Base-by-base conservation (phyloP, 2,797 vertebrate species). In the Paedocypris micromegethes region DNA sequence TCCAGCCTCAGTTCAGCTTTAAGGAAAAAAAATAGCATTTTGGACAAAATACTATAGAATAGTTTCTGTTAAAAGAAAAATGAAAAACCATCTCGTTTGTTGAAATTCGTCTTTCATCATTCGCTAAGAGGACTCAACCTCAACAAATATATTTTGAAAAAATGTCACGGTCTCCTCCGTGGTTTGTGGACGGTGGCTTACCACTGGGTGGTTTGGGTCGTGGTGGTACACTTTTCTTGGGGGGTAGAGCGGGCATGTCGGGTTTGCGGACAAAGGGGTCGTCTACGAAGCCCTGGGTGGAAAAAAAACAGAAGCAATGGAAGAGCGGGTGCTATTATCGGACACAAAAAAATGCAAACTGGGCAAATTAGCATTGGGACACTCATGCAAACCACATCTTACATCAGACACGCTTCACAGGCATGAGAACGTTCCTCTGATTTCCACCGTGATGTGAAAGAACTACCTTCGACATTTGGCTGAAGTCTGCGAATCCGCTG, bases 401-500 rank as follows among this genome's bases (percentile, higher is more conserved):
- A 61, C 7, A 43, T 60, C 53, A 5, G 7, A 41, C 58, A 55
- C 5, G n/a, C 2, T 55, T 38, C 51, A 60, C 7, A 8, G 7
- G 2, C 7, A 3, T 69, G 45, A 63, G 68, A 64, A 58, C 51
- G 6, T 64, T 2, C 23, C 23, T 23, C 23, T 23, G 23, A 23
- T 23, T 23, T 23, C 23, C 1, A 23, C 23, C 23, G 23, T 23
- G 23, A 1, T 23, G 23, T 1, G 23, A 23, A 23, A 23, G 23
- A 23, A 82, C 87, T 86, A 94, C 88, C 89, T 97, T 96, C 41
- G 94, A 92, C 96, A 99, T 99, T 78, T 94, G 94, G 85, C 95
- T 99, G 88, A 99, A 99, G 86, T 99, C 96, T 43, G 97, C 97
- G 78, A 99, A 99, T 53, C 93, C 94, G 71, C 93, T 92, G 59